These are phyloP conservation scores for Phoebastria nigripes DNA, from an alignment of 2,797 vertebrate genomes.

Conservation along the genomic window DNA sequence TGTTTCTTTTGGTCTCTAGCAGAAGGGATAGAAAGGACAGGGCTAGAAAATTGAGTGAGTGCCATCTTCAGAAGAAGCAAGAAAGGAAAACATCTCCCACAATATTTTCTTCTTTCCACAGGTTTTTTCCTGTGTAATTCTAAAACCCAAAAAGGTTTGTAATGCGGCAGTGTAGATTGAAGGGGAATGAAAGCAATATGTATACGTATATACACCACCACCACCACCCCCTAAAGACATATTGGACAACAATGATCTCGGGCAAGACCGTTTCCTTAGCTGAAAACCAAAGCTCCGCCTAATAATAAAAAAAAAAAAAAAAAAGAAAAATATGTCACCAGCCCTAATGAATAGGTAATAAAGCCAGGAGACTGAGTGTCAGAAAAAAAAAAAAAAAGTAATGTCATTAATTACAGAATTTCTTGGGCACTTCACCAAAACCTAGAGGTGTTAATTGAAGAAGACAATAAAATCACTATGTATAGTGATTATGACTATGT, in stretches of 20 bases:
- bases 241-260: not conserved
- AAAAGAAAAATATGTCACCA: not conserved
- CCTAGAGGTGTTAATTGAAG: not conserved
- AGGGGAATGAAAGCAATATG: not conserved
- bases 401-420: not conserved
- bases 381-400: not conserved
- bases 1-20: not conserved
- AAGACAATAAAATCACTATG: not conserved
- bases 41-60: not conserved
- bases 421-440: not conserved
- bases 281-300: not conserved
- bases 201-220: too few relatives aligned
- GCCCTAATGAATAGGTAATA: not conserved
- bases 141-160: not conserved
- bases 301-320: not conserved
- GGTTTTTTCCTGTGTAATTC: not conserved
- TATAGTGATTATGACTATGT: not conserved
- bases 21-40: not conserved
- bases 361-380: not conserved
- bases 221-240: fast-evolving
- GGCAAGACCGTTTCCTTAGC: not conserved
- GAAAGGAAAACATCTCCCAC: not conserved
- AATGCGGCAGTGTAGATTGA: not conserved
- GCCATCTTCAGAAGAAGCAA: not conserved
- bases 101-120: not conserved